phyloP scores from a whole-genome alignment of 2,113 vertebrate genomes.

The Notothenia rossii region DNA sequence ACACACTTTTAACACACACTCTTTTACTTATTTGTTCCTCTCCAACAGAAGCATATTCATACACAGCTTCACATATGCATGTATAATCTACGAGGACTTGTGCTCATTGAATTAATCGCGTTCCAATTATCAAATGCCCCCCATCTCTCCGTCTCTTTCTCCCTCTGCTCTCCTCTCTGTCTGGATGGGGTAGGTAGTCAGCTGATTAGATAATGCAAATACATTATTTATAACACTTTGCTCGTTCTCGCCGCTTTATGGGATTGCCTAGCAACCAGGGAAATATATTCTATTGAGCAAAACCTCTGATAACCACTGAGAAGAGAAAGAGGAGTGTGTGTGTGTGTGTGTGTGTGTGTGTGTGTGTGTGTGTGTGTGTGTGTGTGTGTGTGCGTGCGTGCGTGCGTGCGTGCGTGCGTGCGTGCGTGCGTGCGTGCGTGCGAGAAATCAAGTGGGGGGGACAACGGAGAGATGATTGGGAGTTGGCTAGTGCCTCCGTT shows the following conservation, averaged over 20 bases:
- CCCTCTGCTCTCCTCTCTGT: conserved; percentile 13
- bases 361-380: conserved; percentile 1
- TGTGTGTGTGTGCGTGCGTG: background rate
- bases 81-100: conserved; percentile 68
- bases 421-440: background rate
- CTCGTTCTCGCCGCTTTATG: conserved; percentile 82
- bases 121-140: conserved; percentile 78
- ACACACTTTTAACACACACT: conserved; percentile 14
- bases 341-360: conserved; percentile 18
- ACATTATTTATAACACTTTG: conserved; percentile 88
- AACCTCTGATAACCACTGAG: conserved; percentile 71
- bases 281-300: conserved; percentile 82
- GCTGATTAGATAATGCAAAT: conserved; percentile 88
- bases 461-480: conserved; percentile 49
- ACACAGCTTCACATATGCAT: conserved; percentile 59
- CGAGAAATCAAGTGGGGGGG: conserved; percentile 20
- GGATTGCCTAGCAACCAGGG: conserved; percentile 87
- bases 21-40: conserved; percentile 31
- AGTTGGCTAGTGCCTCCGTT: conserved; percentile 64
- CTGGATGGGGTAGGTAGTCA: conserved; percentile 76
- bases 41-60: conserved; percentile 50
- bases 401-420: background rate
- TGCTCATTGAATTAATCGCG: conserved; percentile 78
- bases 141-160: conserved; percentile 27
- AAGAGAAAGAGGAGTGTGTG: conserved; percentile 46